These are phyloP conservation scores for Gopherus evgoodei DNA, from an alignment of 2,113 vertebrate genomes.

Conservation along the genomic window DNA sequence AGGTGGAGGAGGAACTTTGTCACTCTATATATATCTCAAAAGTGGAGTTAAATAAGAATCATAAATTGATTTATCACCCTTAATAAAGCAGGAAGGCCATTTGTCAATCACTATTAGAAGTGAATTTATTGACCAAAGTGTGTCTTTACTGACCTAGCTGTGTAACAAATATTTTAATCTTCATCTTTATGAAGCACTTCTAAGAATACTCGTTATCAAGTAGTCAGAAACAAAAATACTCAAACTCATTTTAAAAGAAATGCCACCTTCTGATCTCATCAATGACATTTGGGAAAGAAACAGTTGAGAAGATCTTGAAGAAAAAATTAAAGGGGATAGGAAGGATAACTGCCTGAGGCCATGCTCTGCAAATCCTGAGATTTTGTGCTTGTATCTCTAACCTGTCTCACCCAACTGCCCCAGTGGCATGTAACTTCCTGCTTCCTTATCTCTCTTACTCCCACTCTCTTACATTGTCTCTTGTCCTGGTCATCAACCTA, in stretches of 20 bases:
- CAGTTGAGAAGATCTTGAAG: background rate
- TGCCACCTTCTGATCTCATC: background rate
- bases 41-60: background rate
- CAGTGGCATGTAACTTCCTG: background rate
- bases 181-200: background rate
- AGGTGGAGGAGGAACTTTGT: no score
- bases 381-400: conserved; percentile 5
- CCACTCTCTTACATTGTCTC: background rate
- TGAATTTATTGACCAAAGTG: background rate
- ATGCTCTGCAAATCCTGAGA: background rate
- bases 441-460: conserved; percentile 9
- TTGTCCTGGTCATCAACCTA: background rate
- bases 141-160: background rate
- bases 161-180: background rate
- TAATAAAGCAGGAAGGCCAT: background rate
- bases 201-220: background rate
- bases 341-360: no score
- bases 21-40: no score
- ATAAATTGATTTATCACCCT: background rate
- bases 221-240: background rate
- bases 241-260: background rate
- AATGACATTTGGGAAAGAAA: background rate
- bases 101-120: background rate
- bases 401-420: background rate
- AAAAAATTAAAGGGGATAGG: background rate